A percentile compares a stretch with the other conserved stretches of the same genome.
phyloP scores from a whole-genome alignment of 2,888 invertebrate genomes.

The Rotaria magnacalcarata region DNA sequence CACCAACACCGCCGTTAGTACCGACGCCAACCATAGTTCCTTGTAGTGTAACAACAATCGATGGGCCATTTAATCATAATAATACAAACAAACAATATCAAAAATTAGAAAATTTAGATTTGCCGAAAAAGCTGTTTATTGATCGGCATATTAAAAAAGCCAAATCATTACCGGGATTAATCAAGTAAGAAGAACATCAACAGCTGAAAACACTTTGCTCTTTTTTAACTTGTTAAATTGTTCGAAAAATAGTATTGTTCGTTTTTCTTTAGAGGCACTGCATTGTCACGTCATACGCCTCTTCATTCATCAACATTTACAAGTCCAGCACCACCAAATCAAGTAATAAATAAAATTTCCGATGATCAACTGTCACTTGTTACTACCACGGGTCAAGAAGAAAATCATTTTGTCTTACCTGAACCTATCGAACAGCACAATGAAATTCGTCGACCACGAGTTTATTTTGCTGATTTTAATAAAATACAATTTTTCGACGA shows the following conservation, averaged over 20 bases:
- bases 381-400: background rate
- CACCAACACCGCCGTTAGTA: background rate
- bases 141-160: conserved; percentile 21
- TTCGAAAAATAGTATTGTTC: background rate
- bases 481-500: background rate
- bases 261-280: background rate
- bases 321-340: background rate
- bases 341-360: background rate
- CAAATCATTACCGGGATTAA: conserved; percentile 3
- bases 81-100: background rate
- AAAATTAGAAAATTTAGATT: background rate
- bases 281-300: background rate
- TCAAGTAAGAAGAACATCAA: background rate
- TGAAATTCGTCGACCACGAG: conserved; percentile 31
- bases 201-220: background rate
- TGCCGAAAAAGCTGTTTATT: background rate
- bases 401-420: background rate
- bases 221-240: background rate
- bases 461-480: conserved; percentile 34
- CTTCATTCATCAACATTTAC: background rate
- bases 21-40: background rate
- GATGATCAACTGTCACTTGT: background rate
- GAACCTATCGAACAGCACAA: background rate
- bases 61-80: background rate
- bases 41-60: background rate